Evolutionary conservation across 2,113 vertebrate genomes (phyloP), one percentile per base, ranked within the genome.

Genomic region (Anarrhichthys ocellatus): DNA sequence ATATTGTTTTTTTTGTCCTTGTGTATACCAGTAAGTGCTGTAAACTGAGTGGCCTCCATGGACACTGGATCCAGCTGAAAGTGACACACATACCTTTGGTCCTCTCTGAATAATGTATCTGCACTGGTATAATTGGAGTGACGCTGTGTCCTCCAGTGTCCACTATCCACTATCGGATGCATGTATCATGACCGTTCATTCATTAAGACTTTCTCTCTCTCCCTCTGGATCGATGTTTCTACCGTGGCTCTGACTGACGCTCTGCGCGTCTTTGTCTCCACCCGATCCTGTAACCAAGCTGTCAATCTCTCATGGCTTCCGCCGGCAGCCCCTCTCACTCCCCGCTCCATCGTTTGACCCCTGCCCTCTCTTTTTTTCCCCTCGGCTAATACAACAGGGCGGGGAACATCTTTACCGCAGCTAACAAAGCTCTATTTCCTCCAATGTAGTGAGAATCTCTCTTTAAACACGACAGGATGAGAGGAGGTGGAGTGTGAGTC

Each of bases 41-140:
- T 79, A 92, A 93, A 66, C 52, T 6, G 87, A 91, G 89, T 3
- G 74, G 66, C 61, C 66, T 63, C 22, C 22, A 4, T 29, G 71
- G 90, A 92, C 78, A 89, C 81, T 40, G 86, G 90, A 94, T 86
- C 90, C 82, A 82, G 83, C 87, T 86, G 91, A 94, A 91, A 92
- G 90, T 84, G 81, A 89, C 89, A 84, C 81, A 82, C 80, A 83
- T 80, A 92, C 92, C 91, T 92, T 87, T 83, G 84, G 78, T 90
- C 90, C 92, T 87, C 89, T 88, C 93, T 98, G 95, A 98, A 98
- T 98, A 96, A 98, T 98, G 96, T 78, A 98, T 96, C 84, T 85
- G 84, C 83, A 77, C 87, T 92, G 91, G 92, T 87, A 84, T 88
- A 92, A 76, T 54, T 91, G 94, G 94, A 95, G 95, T 52, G 95